Evolutionary conservation across 1,140 invertebrate species (phyloP).

Genomic region (Brachionus rubens): DNA sequence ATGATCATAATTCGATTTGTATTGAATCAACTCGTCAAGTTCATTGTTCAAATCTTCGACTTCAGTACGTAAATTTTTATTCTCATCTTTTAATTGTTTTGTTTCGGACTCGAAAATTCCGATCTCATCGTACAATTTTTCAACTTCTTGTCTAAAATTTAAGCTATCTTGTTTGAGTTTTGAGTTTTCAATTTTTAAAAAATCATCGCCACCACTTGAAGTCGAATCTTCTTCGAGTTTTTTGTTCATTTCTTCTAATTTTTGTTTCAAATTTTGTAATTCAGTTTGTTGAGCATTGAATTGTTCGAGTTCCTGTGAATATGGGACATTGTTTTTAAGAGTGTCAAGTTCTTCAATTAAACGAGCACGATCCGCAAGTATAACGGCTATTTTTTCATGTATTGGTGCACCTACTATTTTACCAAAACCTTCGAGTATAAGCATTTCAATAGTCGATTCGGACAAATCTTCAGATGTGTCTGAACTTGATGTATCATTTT

Average conservation of each 20-base stretch:
- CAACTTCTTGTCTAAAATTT: constrained; percentile 34
- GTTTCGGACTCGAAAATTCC: constrained; percentile 1
- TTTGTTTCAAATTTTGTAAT: not conserved
- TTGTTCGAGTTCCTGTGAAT: not conserved
- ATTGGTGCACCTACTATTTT: constrained; percentile 33
- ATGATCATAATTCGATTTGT: constrained; percentile 38
- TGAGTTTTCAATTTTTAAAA: not conserved
- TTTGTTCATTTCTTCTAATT: constrained; percentile 8
- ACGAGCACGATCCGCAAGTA: constrained; percentile 7
- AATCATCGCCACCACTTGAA: not conserved
- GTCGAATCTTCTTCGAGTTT: constrained; percentile 12
- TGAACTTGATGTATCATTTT: constrained; percentile 7
- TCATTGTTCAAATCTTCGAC: constrained; percentile 36
- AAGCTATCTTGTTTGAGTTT: constrained; percentile 16
- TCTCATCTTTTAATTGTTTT: constrained; percentile 20
- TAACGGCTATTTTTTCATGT: constrained; percentile 43
- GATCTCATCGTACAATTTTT: constrained; percentile 43
- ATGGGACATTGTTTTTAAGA: not conserved
- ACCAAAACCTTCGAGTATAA: constrained; percentile 41
- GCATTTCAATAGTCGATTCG: constrained; percentile 42
- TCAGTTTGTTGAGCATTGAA: constrained; percentile 16
- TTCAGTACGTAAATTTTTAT: not conserved
- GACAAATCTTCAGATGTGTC: constrained; percentile 28
- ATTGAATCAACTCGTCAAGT: constrained; percentile 42
- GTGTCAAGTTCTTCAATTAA: not conserved